Evolutionary conservation across 2,888 invertebrate genomes (phyloP), one percentile per base, ranked within the genome.

Genomic region (Ormyrus nitidulus): DNA sequence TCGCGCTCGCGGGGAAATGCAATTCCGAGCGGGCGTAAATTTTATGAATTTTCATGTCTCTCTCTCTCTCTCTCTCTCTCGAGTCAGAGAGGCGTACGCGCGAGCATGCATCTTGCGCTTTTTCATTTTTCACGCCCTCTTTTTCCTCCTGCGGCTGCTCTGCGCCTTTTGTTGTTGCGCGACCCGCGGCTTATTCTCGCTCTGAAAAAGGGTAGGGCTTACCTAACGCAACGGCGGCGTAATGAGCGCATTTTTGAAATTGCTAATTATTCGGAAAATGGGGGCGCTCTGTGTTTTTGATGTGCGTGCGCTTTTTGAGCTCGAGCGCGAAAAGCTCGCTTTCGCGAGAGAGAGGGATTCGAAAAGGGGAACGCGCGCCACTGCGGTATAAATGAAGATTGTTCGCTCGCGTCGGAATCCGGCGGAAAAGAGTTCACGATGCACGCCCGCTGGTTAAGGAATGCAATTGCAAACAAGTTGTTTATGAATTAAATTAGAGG

Each of bases 41-140:
- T 80, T 77, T 80, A 74, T 74, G 77, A 80, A 77, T 80, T 80
- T 77, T 75, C 75, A 75, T 72, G 66, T 75, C 69, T n/a, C 51
- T 8, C 56, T 65, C 46, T n/a, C 2, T 65, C 19, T 10, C 51
- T 53, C 53, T n/a, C 9, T 53, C 0, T 54, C 54, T 46, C 10
- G 34, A 34, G 34, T 3, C 34, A 0, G 34, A 34, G 2, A 34
- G 34, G 3, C 34, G 34, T 34, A 34, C 3, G 4, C 34, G 34
- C 48, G 13, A 6, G n/a, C 51, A 6, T 51, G n/a, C 53, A 64
- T 44, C 4, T 6, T 49, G 13, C 48, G 13, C 19, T 13, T 66
- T 56, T 54, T 61, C 19, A 64, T 71, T 65, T 66, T 51, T 62
- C 58, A 49, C 34, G 6, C 2, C 44, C 66, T 49, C 44, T 75